Base-by-base conservation (phyloP, 1,140 invertebrate genomes). In the Spodoptera litura region DNA sequence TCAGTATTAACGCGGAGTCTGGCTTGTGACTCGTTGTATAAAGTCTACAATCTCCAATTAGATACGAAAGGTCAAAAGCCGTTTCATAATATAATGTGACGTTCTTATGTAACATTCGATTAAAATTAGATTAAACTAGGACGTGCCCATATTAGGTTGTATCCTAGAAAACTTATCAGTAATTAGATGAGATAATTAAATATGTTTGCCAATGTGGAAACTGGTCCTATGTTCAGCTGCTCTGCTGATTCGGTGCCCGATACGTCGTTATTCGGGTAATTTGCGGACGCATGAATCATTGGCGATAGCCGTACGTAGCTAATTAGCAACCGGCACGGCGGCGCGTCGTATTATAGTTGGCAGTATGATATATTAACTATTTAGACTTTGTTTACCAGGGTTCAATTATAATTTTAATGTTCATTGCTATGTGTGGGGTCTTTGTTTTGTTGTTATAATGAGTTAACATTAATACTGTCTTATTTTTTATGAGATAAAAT, bases 281-380 rank as follows among this genome's bases (percentile, higher is more conserved):
- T 68, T 68, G 44, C 15, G 5, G 44, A 2, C 44, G 11, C 49
- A 68, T 68, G 64, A 68, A 68, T 68, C 64, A 68, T 70, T 12
- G 12, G 70, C 44, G 5, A 35, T 73, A 44, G n/a, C n/a, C 55
- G 68, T 59, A 59, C 11, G 51, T 70, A 70, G 13, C 66, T 70
- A 70, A 70, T 70, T 70, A 70, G 49, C 38, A 10, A 66, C 2
- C 38, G 49, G 58, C 13, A n/a, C 10, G 2, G 27, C 11, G 27
- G 11, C 58, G 20, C 4, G 27, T 4, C 58, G 58, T 49, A 66
- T 49, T 35, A 49, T 38, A 70, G 20, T 53, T 70, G 66, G 27
- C 51, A 31, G 15, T 53, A n/a, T 70, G 66, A 70, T 70, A 53
- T 53, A 70, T 70, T 52, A 53, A n/a, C 61, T 49, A 49, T 49